A percentile compares a stretch with the other conserved stretches of the same genome.
Conservation (phyloP, 2,113 vertebrate species). For the Leptosomus discolor region DNA sequence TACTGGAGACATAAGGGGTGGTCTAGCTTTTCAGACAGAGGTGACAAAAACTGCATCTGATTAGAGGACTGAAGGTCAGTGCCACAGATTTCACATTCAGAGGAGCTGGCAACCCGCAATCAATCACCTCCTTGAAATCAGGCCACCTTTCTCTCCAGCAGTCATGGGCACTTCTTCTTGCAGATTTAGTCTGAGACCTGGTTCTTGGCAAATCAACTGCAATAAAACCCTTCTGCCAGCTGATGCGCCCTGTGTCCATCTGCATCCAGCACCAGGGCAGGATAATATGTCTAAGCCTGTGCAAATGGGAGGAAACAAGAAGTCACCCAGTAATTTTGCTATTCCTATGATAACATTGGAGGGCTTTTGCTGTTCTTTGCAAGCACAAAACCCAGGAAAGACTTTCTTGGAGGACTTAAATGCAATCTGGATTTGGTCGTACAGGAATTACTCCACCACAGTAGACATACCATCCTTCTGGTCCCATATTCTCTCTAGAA, state of each 20-base stretch:
- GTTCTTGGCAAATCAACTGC: not conserved
- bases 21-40: not conserved
- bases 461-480: not conserved
- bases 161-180: not conserved
- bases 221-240: not conserved
- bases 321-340: not conserved
- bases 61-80: not conserved
- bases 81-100: not conserved
- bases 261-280: not conserved
- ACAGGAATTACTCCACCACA: not conserved
- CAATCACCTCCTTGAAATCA: not conserved
- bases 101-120: too few relatives aligned
- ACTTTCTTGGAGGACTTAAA: not conserved
- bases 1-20: fast-evolving
- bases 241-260: too few relatives aligned
- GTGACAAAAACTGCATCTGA: not conserved
- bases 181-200: not conserved
- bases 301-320: not conserved
- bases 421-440: not conserved
- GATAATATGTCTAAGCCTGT: not conserved
- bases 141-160: not conserved
- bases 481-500: not conserved
- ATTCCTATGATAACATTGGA: not conserved
- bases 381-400: not conserved
- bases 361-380: not conserved